Conservation (phyloP, 1,140 invertebrate genomes). For the Lethrus apterus region DNA sequence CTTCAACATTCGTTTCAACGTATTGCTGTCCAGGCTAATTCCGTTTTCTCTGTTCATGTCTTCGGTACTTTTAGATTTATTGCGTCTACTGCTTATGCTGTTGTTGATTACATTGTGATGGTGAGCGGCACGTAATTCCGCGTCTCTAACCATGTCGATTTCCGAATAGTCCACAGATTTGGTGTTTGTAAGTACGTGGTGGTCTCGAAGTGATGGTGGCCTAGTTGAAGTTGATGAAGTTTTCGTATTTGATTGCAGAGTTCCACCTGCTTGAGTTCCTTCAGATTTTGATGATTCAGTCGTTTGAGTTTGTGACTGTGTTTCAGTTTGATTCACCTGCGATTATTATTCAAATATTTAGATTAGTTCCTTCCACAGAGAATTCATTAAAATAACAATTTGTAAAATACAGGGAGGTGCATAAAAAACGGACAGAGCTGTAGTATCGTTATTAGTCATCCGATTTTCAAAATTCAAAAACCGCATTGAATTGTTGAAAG, state of each 20-base stretch:
- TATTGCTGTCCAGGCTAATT: conserved; percentile 57
- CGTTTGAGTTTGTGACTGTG: conserved; percentile 43
- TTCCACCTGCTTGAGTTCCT: conserved; percentile 71
- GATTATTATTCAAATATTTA: too few relatives aligned
- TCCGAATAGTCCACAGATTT: conserved; percentile 72
- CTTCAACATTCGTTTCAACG: conserved; percentile 87
- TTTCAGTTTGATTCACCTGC: conserved; percentile 34
- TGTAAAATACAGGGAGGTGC: too few relatives aligned
- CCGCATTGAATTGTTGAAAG: too few relatives aligned
- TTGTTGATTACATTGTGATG: conserved; percentile 63
- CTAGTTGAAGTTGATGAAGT: conserved; percentile 54
- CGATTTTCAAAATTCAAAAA: too few relatives aligned
- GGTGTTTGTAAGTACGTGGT: conserved; percentile 49
- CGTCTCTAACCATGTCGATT: conserved; percentile 58
- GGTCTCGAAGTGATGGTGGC: conserved; percentile 44
- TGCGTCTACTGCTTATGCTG: conserved; percentile 48
- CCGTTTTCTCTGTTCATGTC: conserved; percentile 65
- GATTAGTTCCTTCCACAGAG: too few relatives aligned
- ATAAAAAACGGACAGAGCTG: too few relatives aligned
- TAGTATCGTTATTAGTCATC: too few relatives aligned
- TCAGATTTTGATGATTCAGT: conserved; percentile 61
- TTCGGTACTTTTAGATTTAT: conserved; percentile 82
- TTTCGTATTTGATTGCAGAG: conserved; percentile 49
- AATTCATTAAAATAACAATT: conserved; percentile 14
- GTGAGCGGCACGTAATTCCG: conserved; percentile 50